Conservation (phyloP, 2,888 invertebrate genomes). For the Papilio demoleus region DNA sequence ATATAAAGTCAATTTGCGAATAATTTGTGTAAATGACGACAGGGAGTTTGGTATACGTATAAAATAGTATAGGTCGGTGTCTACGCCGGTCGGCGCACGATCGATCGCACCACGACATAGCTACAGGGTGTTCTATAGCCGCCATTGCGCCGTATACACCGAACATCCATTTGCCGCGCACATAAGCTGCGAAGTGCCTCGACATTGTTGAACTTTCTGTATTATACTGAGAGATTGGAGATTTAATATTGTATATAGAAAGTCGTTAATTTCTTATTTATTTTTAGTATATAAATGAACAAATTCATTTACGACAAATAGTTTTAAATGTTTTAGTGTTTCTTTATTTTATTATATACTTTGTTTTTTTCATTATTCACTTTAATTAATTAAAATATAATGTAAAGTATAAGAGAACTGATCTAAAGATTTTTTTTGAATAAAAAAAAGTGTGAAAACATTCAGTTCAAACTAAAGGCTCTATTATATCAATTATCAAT, state of each 20-base stretch:
- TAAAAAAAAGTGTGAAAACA: no score
- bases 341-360: no score
- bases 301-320: background rate
- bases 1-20: slow-evolving; percentile 21
- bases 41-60: background rate
- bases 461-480: no score
- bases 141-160: slow-evolving; percentile 26
- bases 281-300: background rate
- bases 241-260: background rate
- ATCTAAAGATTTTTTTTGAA: no score
- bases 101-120: slow-evolving; percentile 23
- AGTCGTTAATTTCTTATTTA: background rate
- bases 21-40: slow-evolving; percentile 20
- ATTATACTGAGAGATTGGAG: background rate
- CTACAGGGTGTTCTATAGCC: slow-evolving; percentile 18
- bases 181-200: slow-evolving; percentile 17
- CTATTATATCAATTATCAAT: no score
- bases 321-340: no score
- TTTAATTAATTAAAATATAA: no score
- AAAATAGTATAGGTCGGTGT: slow-evolving; percentile 8
- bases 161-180: slow-evolving; percentile 29
- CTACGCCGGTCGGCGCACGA: slow-evolving; percentile 20
- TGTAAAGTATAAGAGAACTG: no score
- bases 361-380: no score
- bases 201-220: slow-evolving; percentile 4